These are phyloP conservation scores for Echeneis naucrates DNA, from an alignment of 2,797 vertebrate species.

Conservation along the genomic window DNA sequence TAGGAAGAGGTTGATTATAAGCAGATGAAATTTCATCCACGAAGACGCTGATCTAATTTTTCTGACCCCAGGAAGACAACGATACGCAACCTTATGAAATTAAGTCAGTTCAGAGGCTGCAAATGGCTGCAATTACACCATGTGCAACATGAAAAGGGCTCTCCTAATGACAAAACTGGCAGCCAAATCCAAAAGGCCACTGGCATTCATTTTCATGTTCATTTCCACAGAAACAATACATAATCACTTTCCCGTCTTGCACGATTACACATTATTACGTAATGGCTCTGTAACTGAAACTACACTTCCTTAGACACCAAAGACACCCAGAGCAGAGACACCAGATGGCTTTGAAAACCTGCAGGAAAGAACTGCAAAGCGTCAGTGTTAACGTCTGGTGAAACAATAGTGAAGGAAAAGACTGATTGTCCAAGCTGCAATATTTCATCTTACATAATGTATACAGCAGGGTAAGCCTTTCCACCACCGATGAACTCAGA, in stretches of 20 bases:
- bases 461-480: neutral
- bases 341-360: slow-evolving; percentile 13
- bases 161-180: slow-evolving; percentile 40
- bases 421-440: neutral
- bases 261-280: slow-evolving; percentile 34
- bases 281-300: slow-evolving; percentile 66
- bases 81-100: slow-evolving; percentile 25
- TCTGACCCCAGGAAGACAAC: slow-evolving; percentile 19
- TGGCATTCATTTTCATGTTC: slow-evolving; percentile 5
- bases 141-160: slow-evolving; percentile 34
- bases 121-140: slow-evolving; percentile 56
- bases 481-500: neutral
- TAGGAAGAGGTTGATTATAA: slow-evolving; percentile 32
- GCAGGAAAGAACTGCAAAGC: slow-evolving; percentile 3
- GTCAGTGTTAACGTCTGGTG: slow-evolving; percentile 21
- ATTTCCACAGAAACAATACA: slow-evolving; percentile 23
- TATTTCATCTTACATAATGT: neutral
- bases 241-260: slow-evolving; percentile 15
- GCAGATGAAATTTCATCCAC: slow-evolving; percentile 71
- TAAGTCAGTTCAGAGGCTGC: slow-evolving; percentile 17
- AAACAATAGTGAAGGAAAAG: slow-evolving; percentile 16
- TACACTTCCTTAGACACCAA: slow-evolving; percentile 56
- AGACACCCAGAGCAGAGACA: slow-evolving; percentile 22
- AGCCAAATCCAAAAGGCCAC: slow-evolving; percentile 20
- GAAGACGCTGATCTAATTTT: slow-evolving; percentile 58